Conservation (phyloP, 2,113 vertebrate species). For the Phocoena sinus region DNA sequence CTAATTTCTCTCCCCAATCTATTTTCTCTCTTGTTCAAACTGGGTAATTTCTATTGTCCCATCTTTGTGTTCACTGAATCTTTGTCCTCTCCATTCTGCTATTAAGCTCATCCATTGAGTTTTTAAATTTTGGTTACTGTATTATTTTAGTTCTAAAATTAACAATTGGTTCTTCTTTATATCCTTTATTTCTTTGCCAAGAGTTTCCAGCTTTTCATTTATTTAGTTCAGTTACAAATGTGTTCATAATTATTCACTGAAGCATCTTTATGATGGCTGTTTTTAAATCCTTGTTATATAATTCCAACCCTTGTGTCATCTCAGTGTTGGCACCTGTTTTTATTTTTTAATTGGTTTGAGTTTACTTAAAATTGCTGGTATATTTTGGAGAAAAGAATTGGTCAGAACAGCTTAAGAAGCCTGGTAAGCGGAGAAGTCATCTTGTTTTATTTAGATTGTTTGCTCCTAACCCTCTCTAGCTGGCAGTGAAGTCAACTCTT, state of each 20-base stretch:
- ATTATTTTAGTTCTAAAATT: not conserved
- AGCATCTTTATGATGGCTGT: not conserved
- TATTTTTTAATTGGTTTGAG: not conserved
- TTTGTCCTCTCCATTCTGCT: too few species aligned
- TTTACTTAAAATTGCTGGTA: not conserved
- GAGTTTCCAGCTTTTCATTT: not conserved
- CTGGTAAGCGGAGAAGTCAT: not conserved
- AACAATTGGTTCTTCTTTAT: not conserved
- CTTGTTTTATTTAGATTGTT: not conserved
- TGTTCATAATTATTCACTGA: not conserved
- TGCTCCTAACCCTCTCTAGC: not conserved
- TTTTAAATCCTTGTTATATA: not conserved
- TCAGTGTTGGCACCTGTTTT: not conserved
- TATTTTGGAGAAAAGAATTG: not conserved
- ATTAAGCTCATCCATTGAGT: not conserved
- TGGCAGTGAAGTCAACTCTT: not conserved
- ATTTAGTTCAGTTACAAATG: not conserved
- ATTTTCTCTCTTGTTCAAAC: too few species aligned
- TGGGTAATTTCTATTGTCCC: too few species aligned
- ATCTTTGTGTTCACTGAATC: too few species aligned
- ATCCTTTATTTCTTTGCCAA: not conserved
- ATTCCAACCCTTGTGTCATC: not conserved
- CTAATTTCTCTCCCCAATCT: too few species aligned
- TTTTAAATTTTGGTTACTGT: not conserved
- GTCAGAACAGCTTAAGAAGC: not conserved